Percentiles rank a stretch among this genome's conserved stretches.
Conservation (phyloP, 1,140 invertebrate species). For the Papilio xuthus region DNA sequence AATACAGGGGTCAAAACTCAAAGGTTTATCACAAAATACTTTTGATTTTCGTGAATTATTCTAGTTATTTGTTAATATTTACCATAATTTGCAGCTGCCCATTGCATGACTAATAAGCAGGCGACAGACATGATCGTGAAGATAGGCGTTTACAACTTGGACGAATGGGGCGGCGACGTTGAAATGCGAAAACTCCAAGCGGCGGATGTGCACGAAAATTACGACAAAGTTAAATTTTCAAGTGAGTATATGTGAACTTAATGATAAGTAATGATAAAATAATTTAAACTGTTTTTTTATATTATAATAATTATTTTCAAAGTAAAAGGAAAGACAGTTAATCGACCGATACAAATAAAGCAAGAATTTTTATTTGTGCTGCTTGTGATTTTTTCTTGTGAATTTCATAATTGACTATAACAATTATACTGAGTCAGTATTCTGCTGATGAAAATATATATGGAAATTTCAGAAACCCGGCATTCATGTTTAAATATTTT, state of each 20-base stretch:
- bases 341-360: too few species aligned
- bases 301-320: too few species aligned
- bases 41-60: background rate
- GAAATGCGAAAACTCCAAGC: constrained; percentile 61
- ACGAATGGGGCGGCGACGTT: constrained; percentile 78
- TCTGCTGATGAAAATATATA: too few species aligned
- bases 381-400: constrained; percentile 35
- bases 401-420: too few species aligned
- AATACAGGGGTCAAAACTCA: too few species aligned
- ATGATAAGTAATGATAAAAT: too few species aligned
- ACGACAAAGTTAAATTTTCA: constrained; percentile 59
- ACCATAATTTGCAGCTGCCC: constrained; percentile 72
- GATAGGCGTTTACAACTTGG: constrained; percentile 77
- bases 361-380: too few species aligned
- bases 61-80: constrained; percentile 21
- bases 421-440: too few species aligned
- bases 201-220: constrained; percentile 66
- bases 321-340: too few species aligned
- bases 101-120: constrained; percentile 77
- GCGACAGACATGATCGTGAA: constrained; percentile 69
- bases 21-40: background rate
- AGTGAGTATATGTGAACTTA: constrained; percentile 55
- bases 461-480: constrained; percentile 8
- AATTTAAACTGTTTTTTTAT: too few species aligned
- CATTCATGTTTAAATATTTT: constrained; percentile 35